Conservation (phyloP, 2,797 vertebrate species). For the Clarias laeviceps region DNA sequence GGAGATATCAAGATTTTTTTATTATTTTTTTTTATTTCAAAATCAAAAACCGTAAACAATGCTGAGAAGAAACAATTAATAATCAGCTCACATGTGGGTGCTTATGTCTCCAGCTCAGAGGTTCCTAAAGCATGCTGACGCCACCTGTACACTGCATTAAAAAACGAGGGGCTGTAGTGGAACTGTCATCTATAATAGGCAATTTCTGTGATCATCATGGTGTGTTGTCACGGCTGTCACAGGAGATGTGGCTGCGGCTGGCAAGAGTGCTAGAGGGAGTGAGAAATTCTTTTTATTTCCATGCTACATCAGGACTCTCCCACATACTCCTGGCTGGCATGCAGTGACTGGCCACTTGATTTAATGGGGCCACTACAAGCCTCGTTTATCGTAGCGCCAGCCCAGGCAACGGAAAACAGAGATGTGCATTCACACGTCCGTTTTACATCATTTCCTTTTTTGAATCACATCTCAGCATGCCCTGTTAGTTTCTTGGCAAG, state of each 20-base stretch:
- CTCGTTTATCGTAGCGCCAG: slow-evolving; percentile 26
- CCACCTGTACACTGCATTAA: slow-evolving; percentile 45
- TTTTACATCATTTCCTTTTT: neutral
- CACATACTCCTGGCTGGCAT: slow-evolving; percentile 39
- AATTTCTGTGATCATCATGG: slow-evolving; percentile 62
- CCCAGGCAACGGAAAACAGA: slow-evolving; percentile 5
- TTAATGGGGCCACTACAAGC: slow-evolving; percentile 47
- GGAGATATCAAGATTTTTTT: neutral
- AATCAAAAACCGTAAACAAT: neutral
- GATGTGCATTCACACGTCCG: neutral
- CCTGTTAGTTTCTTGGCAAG: neutral
- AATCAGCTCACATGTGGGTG: slow-evolving; percentile 2
- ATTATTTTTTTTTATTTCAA: neutral
- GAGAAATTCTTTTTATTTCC: slow-evolving; percentile 53
- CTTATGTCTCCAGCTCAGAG: slow-evolving; percentile 6
- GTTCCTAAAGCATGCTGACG: neutral
- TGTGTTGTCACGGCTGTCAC: slow-evolving; percentile 60
- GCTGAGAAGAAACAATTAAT: slow-evolving; percentile 12
- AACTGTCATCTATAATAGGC: slow-evolving; percentile 64
- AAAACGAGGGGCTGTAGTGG: slow-evolving; percentile 50
- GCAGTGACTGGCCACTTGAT: slow-evolving; percentile 50
- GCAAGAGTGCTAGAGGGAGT: slow-evolving; percentile 42
- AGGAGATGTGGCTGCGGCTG: slow-evolving; percentile 42
- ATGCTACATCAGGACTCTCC: slow-evolving; percentile 43
- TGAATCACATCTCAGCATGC: slow-evolving; percentile 1